These are phyloP conservation scores for Diplodus sargus DNA, from an alignment of 2,797 vertebrate genomes.

Conservation along the genomic window DNA sequence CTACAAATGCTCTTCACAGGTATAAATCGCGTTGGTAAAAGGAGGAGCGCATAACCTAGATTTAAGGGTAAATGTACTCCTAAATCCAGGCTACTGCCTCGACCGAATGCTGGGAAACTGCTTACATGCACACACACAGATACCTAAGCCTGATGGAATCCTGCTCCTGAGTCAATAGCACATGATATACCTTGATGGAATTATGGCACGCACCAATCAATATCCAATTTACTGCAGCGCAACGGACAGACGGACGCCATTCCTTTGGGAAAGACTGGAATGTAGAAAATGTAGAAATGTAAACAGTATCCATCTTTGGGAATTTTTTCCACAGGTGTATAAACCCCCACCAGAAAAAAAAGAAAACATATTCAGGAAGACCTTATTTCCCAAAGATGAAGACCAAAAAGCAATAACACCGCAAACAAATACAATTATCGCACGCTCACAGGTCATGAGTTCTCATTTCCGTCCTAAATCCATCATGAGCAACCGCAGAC, in stretches of 20 bases:
- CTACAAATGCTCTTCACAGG: neutral
- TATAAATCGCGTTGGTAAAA: neutral
- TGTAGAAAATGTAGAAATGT: slow-evolving; percentile 6
- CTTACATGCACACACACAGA: neutral
- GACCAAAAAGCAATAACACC: slow-evolving; percentile 17
- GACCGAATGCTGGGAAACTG: neutral
- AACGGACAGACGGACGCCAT: slow-evolving; percentile 25
- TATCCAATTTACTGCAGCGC: slow-evolving; percentile 47
- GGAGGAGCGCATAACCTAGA: neutral
- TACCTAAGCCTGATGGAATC: neutral
- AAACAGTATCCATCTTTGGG: neutral
- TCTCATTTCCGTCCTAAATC: slow-evolving; percentile 22
- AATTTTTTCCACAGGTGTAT: slow-evolving; percentile 10
- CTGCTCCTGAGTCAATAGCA: slow-evolving; percentile 24
- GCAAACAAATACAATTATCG: slow-evolving; percentile 29
- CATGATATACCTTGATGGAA: slow-evolving; percentile 43
- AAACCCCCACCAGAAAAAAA: neutral
- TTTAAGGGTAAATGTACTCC: neutral
- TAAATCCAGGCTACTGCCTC: neutral
- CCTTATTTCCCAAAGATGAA: slow-evolving; percentile 6
- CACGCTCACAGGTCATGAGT: slow-evolving; percentile 28
- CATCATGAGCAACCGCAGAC: slow-evolving; percentile 45
- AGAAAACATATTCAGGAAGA: slow-evolving; percentile 10
- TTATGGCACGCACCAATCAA: slow-evolving; percentile 40
- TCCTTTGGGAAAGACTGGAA: slow-evolving; percentile 9